These are phyloP conservation scores for Drosophila pruinosa DNA, from an alignment of 1,140 invertebrate species.

Conservation along the genomic window DNA sequence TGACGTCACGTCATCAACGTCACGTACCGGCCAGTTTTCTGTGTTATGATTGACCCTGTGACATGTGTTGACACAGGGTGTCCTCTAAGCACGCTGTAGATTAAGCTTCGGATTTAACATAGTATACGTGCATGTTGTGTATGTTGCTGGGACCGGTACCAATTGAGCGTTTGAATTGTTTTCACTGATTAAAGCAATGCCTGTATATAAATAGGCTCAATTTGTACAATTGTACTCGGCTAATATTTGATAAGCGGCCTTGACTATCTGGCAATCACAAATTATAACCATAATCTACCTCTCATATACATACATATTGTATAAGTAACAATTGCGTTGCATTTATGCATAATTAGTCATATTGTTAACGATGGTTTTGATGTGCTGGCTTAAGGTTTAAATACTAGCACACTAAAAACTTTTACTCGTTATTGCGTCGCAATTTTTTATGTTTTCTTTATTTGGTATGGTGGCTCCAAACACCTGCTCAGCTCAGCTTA, in stretches of 20 bases:
- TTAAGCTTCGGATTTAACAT: slow-evolving; percentile 28
- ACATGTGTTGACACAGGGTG: slow-evolving; percentile 41
- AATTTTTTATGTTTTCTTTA: slow-evolving; percentile 47
- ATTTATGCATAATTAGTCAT: slow-evolving; percentile 49
- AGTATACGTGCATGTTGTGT: background rate
- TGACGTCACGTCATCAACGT: slow-evolving; percentile 52
- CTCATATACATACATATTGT: no score
- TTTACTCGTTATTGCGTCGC: slow-evolving; percentile 55
- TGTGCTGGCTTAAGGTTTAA: slow-evolving; percentile 8
- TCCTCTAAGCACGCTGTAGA: slow-evolving; percentile 8
- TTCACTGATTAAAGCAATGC: slow-evolving; percentile 52
- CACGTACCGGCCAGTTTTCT: slow-evolving; percentile 41
- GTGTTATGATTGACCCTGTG: slow-evolving; percentile 54
- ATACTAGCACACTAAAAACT: background rate
- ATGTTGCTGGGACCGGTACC: background rate
- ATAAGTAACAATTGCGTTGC: slow-evolving; percentile 11
- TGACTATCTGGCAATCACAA: slow-evolving; percentile 19
- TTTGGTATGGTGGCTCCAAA: slow-evolving; percentile 29
- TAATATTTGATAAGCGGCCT: slow-evolving; percentile 58
- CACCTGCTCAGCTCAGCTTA: slow-evolving; percentile 48
- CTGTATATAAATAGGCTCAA: slow-evolving; percentile 15
- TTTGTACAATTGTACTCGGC: slow-evolving; percentile 19
- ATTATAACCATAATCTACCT: slow-evolving; percentile 33
- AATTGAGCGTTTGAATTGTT: slow-evolving; percentile 39
- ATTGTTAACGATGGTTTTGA: slow-evolving; percentile 16